Base-by-base conservation (phyloP, 2,113 vertebrate species). In the Crocuta crocuta region DNA sequence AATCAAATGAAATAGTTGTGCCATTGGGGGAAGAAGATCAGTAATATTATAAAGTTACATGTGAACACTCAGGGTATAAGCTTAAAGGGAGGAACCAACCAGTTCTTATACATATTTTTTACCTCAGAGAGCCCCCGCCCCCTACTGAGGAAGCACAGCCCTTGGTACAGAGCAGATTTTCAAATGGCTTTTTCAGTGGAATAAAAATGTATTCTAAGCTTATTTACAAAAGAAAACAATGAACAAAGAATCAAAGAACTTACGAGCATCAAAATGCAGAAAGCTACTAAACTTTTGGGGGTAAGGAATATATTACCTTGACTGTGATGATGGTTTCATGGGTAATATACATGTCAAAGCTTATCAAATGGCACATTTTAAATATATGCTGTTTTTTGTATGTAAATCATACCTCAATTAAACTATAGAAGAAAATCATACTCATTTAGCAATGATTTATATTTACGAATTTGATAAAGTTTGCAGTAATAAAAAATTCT, bases 251-350 rank as follows among this genome's bases (percentile, higher is more conserved):
- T 43, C 61, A 73, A 87, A 73, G 16, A 55, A 71, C 35, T 92
- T n/a, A 97, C 89, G 17, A 70, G 23, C 66, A 92, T 74, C n/a
- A 88, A 96, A 95, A 95, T 70, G 48, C 23, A 91, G 26, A 79
- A 71, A 92, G 61, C 76, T 39, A 70, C 63, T 79, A 91, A 91
- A 68, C 26, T 84, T 93, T 26, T 53, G 26, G 33, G 66, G 3
- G 19, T 81, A 12, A 89, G 2, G 1, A 50, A 68, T 33, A 21
- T 33, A 39, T 43, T 70, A 45, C 90, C n/a, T 96, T 87, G 31
- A 96, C 2, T 89, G 8, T 74, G 70, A 93, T 50, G 48, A 68
- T 65, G 61, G 45, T 89, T 94, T 80, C n/a, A 79, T 3, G 16
- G 31, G 31, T 58, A 43, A 43, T 23, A 85, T 11, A 65, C 24